Evolutionary conservation across 2,888 invertebrate species (phyloP), one percentile per base, ranked within the genome.

Genomic region (Heliothis peltigera): DNA sequence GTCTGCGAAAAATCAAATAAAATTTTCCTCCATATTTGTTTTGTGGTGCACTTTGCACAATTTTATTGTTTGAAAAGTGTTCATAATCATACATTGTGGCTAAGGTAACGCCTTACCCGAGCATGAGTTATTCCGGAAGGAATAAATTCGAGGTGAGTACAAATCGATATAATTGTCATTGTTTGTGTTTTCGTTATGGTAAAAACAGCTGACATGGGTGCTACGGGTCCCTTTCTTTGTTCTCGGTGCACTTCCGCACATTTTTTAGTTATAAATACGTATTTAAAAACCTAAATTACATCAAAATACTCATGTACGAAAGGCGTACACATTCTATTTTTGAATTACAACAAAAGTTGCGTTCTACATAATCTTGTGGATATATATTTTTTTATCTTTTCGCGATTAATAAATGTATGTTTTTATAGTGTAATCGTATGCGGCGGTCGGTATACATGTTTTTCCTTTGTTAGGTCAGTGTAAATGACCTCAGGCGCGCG

Each of bases 111-210:
- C 94, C 94, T 59, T 92, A 91, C 85, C 92, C 95, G 84, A 93
- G 85, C 85, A 96, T 96, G 96, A 95, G 95, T 91, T 96, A 96
- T 94, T 96, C 96, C 88, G 96, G 95, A 84, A 95, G 96, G 93
- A 96, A 95, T 91, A 96, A 96, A 92, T 96, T 96, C 89, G 96
- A 96, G 95, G 96, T 96, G 88, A 90, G 95, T 87, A 48, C 17
- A 49, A 80, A 87, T 87, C 84, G 81, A 89, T 87, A 79, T 69
- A 71, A 65, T 64, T 76, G 75, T 77, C 81, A 86, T 86, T 91
- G 90, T 92, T 92, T 94, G 91, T 94, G 91, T 94, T 93, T 92
- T 92, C 87, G 81, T 90, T 92, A 91, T 92, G 93, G 92, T 91
- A 92, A 96, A 95, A 96, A 96, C 96, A 96, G 96, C 96, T 96